Evolutionary conservation across 1,140 invertebrate species (phyloP), one percentile per base, ranked within the genome.

Genomic region (Scaptomyza hsui): DNA sequence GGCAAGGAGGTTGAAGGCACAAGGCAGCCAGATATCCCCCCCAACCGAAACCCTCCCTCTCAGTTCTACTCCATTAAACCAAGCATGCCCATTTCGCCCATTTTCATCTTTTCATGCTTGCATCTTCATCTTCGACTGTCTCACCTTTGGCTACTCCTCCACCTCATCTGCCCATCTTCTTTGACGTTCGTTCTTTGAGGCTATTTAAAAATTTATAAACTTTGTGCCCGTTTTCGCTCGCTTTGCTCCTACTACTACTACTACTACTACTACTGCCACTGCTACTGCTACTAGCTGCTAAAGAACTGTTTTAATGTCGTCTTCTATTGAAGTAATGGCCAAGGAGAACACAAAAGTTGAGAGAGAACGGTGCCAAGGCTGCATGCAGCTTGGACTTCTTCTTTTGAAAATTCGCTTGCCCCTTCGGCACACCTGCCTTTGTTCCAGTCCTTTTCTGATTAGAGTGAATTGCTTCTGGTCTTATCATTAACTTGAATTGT

Each of bases 151-250:
- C 62, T 77, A 67, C 70, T 82, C 7, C 70, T 82, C 7, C 26
- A 29, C 6, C 26, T 1, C 24, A 29, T 29, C 7, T 1, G 6
- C 7, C 26, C 26, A 9, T 21, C 26, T 29, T 7, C 26, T 62
- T 56, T 61, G 42, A 61, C 72, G 44, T 72, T 73, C 62, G 52
- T 47, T 29, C 7, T 29, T 6, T 29, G 26, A 9, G 49, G 59
- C 81, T 86, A 65, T 67, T 85, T 71, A 86, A 85, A 85, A 77
- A 85, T 85, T 67, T 71, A 85, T 85, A 63, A 74, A 68, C 55
- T 35, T 75, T 85, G 63, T 64, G 76, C 56, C 48, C 60, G 53
- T 3, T 18, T 74, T 56, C 42, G 48, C 45, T 32, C 32, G 26
- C 47, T 13, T 56, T 37, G 60, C 69, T 47, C 21, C 41, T 57